Evolutionary conservation across 1,140 invertebrate species (phyloP).

Genomic region (Schlechtendalia chinensis): DNA sequence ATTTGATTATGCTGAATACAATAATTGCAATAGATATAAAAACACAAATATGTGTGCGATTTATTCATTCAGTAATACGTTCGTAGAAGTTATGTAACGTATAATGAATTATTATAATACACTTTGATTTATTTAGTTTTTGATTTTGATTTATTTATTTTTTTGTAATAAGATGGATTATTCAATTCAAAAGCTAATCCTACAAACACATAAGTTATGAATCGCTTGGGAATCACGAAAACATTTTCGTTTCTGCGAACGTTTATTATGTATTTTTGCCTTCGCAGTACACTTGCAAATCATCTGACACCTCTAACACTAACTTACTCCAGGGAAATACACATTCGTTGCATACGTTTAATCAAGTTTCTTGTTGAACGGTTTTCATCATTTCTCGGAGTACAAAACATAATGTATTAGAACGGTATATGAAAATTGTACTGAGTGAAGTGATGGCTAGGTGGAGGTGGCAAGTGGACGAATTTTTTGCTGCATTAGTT

Average conservation of each 20-base stretch:
- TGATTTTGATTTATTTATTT: background rate
- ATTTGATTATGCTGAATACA: background rate
- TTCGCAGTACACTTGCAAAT: background rate
- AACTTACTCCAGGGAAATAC: background rate
- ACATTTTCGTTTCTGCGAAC: background rate
- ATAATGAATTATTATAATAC: background rate
- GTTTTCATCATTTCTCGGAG: slow-evolving; percentile 9
- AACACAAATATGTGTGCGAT: too few species aligned
- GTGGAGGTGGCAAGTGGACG: too few species aligned
- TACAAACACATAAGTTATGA: slow-evolving; percentile 30
- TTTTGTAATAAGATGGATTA: background rate
- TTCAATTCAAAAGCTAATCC: background rate
- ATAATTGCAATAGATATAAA: too few species aligned
- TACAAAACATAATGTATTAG: too few species aligned
- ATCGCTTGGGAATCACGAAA: slow-evolving; percentile 7
- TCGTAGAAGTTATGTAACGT: background rate
- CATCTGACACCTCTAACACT: background rate
- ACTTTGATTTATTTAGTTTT: background rate
- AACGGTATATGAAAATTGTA: too few species aligned
- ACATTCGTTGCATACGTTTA: slow-evolving; percentile 26
- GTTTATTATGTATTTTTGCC: slow-evolving; percentile 34
- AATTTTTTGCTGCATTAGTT: too few species aligned
- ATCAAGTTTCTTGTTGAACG: slow-evolving; percentile 34
- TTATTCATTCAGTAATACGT: background rate
- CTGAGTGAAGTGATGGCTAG: too few species aligned